These are phyloP conservation scores for Macrotrachela quadricornifera DNA, from an alignment of 1,140 invertebrate species.

Conservation along the genomic window DNA sequence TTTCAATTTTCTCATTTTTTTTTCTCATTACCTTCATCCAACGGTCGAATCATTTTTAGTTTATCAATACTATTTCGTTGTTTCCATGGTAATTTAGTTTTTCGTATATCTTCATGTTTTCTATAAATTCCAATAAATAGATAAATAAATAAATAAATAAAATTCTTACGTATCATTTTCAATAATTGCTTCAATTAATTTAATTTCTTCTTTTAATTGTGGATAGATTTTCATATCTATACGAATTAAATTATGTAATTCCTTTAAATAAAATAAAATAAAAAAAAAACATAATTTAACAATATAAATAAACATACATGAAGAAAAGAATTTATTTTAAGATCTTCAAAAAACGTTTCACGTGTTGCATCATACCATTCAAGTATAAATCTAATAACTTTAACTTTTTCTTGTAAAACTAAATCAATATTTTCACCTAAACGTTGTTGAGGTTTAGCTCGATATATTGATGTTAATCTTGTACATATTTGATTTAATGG, in stretches of 20 bases:
- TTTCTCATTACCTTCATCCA: constrained; percentile 6
- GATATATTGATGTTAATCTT: constrained; percentile 43
- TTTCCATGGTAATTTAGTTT: constrained; percentile 8
- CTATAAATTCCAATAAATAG: neutral
- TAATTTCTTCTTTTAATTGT: constrained; percentile 23
- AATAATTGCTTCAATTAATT: constrained; percentile 18
- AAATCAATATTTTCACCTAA: no score
- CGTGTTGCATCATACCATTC: constrained; percentile 50
- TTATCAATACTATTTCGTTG: constrained; percentile 11
- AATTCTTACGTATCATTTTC: constrained; percentile 10
- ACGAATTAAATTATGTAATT: constrained; percentile 45
- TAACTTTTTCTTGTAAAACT: constrained; percentile 8
- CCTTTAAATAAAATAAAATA: constrained; percentile 33
- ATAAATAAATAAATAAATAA: neutral
- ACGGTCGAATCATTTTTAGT: constrained; percentile 6
- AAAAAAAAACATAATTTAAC: neutral
- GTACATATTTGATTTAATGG: constrained; percentile 50
- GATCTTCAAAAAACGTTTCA: constrained; percentile 51
- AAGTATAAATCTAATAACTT: constrained; percentile 55
- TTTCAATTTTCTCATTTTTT: neutral
- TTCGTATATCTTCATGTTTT: constrained; percentile 2
- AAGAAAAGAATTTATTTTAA: constrained; percentile 44
- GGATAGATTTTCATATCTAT: constrained; percentile 28
- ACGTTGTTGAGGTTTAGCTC: neutral
- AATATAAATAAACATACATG: constrained; percentile 31